A percentile compares a stretch with the other conserved stretches of the same genome.
Conservation (phyloP, 2,888 invertebrate genomes). For the Coremacera marginata region DNA sequence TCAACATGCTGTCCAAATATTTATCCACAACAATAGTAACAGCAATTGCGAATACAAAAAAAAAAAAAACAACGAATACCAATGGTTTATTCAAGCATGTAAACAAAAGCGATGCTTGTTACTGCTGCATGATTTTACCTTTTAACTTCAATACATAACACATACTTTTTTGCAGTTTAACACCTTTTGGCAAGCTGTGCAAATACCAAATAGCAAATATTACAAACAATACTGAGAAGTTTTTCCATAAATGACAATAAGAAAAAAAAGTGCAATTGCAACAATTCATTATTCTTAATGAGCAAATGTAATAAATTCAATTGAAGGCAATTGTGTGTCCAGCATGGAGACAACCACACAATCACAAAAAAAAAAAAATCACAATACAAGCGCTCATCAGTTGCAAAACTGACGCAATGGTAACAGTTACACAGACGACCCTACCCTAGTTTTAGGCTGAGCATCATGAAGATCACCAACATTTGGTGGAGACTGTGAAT, state of each 20-base stretch:
- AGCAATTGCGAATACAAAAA: neutral
- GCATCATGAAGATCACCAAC: no score
- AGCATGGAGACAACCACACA: conserved; percentile 1
- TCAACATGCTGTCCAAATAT: no score
- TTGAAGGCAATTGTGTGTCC: conserved; percentile 20
- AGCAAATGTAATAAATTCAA: conserved; percentile 33
- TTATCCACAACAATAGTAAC: neutral
- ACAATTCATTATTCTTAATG: conserved; percentile 31
- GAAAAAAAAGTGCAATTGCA: neutral
- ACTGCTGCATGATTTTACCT: neutral
- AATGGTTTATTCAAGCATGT: neutral
- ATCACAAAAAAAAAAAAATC: conserved; percentile 36
- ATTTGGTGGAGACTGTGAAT: conserved; percentile 4
- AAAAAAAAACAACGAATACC: conserved; percentile 7
- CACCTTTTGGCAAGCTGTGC: conserved; percentile 36
- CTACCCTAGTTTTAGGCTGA: no score
- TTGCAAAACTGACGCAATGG: neutral
- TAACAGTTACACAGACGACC: neutral
- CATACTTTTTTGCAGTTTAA: conserved; percentile 27
- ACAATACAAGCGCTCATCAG: neutral
- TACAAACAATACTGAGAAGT: conserved; percentile 17
- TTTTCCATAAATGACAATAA: conserved; percentile 28
- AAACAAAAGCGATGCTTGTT: conserved; percentile 11
- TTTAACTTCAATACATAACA: neutral
- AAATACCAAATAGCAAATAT: conserved; percentile 4